A percentile compares a stretch with the other conserved stretches of the same genome.
Evolutionary conservation across 2,113 vertebrate genomes (phyloP).

Genomic region (Pica pica): DNA sequence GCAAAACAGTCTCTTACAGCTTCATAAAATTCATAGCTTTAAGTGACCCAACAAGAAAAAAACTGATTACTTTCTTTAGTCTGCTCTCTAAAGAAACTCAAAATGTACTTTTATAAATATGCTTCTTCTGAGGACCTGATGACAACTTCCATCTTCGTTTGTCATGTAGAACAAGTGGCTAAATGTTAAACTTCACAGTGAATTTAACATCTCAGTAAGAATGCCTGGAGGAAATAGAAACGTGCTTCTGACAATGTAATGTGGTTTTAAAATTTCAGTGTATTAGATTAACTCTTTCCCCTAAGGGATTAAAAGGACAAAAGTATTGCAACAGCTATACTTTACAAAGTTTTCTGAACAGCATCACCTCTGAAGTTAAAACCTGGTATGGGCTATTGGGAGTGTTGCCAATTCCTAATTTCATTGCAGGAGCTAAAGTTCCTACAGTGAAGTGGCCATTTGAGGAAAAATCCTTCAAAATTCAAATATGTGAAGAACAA

Average conservation of each 20-base stretch:
- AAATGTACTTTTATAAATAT: neutral
- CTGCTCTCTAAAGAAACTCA: neutral
- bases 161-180: neutral
- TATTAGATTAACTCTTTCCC: neutral
- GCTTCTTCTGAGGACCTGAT: neutral
- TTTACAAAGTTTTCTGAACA: neutral
- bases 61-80: neutral
- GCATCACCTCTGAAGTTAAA: neutral
- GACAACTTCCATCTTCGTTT: neutral
- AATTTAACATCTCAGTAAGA: conserved; percentile 21
- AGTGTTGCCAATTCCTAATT: neutral
- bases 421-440: neutral
- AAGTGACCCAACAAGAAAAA: neutral
- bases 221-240: conserved; percentile 7
- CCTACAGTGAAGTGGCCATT: neutral
- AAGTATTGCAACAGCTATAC: neutral
- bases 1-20: neutral
- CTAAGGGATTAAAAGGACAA: neutral
- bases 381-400: neutral
- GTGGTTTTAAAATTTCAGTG: conserved; percentile 13
- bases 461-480: neutral
- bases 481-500: neutral
- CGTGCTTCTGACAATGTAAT: neutral
- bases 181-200: conserved; percentile 18
- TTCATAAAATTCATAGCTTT: neutral